phyloP scores from a whole-genome alignment of 2,113 vertebrate genomes.

The Hemicordylus capensis region DNA sequence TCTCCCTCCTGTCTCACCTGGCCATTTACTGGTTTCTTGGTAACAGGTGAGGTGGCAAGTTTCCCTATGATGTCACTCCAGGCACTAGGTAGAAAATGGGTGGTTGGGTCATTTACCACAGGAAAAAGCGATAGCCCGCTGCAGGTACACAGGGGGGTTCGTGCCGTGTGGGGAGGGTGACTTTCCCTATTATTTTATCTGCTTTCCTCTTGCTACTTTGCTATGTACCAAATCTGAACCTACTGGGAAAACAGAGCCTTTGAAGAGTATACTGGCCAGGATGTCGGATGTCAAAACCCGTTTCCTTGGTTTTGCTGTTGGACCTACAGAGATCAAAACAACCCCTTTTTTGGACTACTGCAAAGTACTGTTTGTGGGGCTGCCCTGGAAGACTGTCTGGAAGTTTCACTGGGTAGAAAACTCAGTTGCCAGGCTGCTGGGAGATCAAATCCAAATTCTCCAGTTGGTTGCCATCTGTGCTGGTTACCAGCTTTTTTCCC shows the following conservation, averaged over 20 bases:
- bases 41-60: constrained; percentile 1
- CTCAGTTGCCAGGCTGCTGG: too few relatives aligned
- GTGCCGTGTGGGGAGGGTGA: not conserved
- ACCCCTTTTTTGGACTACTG: too few relatives aligned
- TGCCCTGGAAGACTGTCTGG: too few relatives aligned
- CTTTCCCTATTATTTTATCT: not conserved
- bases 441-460: too few relatives aligned
- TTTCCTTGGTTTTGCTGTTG: not conserved
- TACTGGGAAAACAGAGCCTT: not conserved
- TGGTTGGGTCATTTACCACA: not conserved
- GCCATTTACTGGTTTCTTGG: constrained; percentile 12
- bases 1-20: not conserved
- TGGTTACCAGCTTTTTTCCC: too few relatives aligned
- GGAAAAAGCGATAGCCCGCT: not conserved
- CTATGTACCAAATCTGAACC: not conserved
- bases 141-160: constrained; percentile 2
- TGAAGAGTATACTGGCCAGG: not conserved
- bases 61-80: constrained; percentile 12
- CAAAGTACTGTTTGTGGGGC: too few relatives aligned
- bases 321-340: not conserved
- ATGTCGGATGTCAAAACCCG: too few relatives aligned
- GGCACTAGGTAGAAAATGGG: not conserved
- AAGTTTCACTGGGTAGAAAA: too few relatives aligned
- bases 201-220: not conserved
- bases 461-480: too few relatives aligned